Evolutionary conservation across 2,797 vertebrate genomes (phyloP).

Genomic region (Champsocephalus esox): DNA sequence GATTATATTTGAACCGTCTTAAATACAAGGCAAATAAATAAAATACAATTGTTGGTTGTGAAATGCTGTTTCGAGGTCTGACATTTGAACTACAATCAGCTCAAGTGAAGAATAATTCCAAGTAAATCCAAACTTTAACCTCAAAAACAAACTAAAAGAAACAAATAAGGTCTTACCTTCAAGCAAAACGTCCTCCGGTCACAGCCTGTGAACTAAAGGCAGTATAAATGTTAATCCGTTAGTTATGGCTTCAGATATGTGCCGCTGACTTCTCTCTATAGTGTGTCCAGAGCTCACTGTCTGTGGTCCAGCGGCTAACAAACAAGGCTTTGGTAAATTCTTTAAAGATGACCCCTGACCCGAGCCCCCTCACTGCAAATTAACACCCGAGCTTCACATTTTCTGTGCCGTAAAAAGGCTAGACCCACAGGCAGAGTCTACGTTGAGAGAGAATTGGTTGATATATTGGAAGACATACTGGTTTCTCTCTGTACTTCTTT

Average conservation of each 20-base stretch:
- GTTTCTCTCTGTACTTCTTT: background rate
- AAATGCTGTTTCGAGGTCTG: background rate
- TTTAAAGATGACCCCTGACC: constrained; percentile 69
- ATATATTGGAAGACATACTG: background rate
- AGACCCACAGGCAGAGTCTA: background rate
- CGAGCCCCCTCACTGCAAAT: constrained; percentile 57
- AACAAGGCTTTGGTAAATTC: constrained; percentile 77
- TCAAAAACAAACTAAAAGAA: background rate
- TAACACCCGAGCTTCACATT: constrained; percentile 79
- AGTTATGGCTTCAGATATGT: background rate
- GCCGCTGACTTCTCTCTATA: background rate
- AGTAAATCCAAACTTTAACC: background rate
- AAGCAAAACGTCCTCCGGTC: background rate
- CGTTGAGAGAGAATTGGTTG: background rate
- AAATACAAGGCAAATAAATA: background rate
- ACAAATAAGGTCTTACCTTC: constrained; percentile 48
- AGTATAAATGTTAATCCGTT: background rate
- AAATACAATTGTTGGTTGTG: background rate
- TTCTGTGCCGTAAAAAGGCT: constrained; percentile 32
- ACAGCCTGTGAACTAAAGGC: background rate
- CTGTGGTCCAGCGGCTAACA: constrained; percentile 20
- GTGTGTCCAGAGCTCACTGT: constrained; percentile 4
- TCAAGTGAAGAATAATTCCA: background rate
- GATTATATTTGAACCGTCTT: background rate
- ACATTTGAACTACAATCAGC: background rate